Percentiles rank a stretch among this genome's conserved stretches.
Evolutionary conservation across 1,140 invertebrate species (phyloP).

Genomic region (Magallana angulata): DNA sequence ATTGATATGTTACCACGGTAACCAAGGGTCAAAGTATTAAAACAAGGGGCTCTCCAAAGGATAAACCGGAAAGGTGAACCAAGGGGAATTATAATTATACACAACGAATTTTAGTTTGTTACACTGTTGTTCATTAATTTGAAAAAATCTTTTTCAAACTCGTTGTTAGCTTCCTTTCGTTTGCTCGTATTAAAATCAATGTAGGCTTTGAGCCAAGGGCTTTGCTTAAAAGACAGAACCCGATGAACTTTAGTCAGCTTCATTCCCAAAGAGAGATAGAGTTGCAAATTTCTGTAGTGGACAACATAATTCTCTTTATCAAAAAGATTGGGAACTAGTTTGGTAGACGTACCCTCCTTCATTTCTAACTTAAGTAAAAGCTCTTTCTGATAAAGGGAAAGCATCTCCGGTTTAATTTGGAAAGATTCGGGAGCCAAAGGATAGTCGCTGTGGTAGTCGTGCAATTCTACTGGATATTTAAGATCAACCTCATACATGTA

Average conservation of each 20-base stretch:
- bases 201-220: conserved; percentile 52
- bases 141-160: conserved; percentile 79
- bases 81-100: no score
- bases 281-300: conserved; percentile 58
- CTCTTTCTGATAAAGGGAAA: not conserved
- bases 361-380: conserved; percentile 23
- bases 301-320: conserved; percentile 54
- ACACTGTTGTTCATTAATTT: conserved; percentile 79
- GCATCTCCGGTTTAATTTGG: conserved; percentile 34
- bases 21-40: no score
- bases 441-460: conserved; percentile 81
- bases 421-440: conserved; percentile 79
- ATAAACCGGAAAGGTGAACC: no score
- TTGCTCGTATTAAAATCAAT: conserved; percentile 61
- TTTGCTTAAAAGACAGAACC: conserved; percentile 49
- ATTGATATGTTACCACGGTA: no score
- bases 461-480: conserved; percentile 75
- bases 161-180: conserved; percentile 73
- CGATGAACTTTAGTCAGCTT: conserved; percentile 52
- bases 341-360: not conserved
- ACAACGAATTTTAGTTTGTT: no score
- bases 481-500: conserved; percentile 81
- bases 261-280: conserved; percentile 52
- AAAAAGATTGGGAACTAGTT: conserved; percentile 55
- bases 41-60: no score